Evolutionary conservation across 1,140 invertebrate species (phyloP).

Genomic region (Trichonephila clavipes): DNA sequence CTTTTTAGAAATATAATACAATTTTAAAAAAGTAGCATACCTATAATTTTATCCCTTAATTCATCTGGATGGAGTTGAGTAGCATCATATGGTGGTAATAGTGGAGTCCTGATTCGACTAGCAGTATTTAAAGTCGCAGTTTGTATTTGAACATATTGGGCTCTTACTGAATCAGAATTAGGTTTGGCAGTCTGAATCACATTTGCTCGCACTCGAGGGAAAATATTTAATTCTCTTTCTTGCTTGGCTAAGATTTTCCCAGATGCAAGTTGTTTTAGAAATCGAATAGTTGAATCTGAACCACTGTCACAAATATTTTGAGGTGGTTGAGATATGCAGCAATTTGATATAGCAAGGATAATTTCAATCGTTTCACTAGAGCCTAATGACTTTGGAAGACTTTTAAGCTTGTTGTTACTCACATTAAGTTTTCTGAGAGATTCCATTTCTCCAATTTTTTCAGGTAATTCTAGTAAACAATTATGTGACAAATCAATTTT

Average conservation of each 20-base stretch:
- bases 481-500: slow-evolving; percentile 81
- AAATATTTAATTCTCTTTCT: slow-evolving; percentile 78
- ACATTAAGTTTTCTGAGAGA: slow-evolving; percentile 80
- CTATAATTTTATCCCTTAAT: slow-evolving; percentile 80
- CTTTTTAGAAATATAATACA: too few species aligned
- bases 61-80: slow-evolving; percentile 79
- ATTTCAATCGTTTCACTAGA: slow-evolving; percentile 78
- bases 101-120: slow-evolving; percentile 80
- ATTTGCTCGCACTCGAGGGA: slow-evolving; percentile 80
- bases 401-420: slow-evolving; percentile 80
- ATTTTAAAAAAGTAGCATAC: slow-evolving; percentile 77
- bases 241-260: slow-evolving; percentile 60
- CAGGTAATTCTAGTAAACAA: slow-evolving; percentile 79
- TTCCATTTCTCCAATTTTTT: slow-evolving; percentile 80
- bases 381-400: slow-evolving; percentile 80
- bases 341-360: slow-evolving; percentile 79
- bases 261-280: slow-evolving; percentile 79
- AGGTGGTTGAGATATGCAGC: slow-evolving; percentile 79
- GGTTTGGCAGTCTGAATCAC: slow-evolving; percentile 79
- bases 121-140: slow-evolving; percentile 81
- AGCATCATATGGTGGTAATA: slow-evolving; percentile 80
- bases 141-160: slow-evolving; percentile 81
- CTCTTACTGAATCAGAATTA: slow-evolving; percentile 80
- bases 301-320: slow-evolving; percentile 80
- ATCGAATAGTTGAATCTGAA: slow-evolving; percentile 79